phyloP scores from a whole-genome alignment of 2,797 vertebrate species.

The Huso huso region DNA sequence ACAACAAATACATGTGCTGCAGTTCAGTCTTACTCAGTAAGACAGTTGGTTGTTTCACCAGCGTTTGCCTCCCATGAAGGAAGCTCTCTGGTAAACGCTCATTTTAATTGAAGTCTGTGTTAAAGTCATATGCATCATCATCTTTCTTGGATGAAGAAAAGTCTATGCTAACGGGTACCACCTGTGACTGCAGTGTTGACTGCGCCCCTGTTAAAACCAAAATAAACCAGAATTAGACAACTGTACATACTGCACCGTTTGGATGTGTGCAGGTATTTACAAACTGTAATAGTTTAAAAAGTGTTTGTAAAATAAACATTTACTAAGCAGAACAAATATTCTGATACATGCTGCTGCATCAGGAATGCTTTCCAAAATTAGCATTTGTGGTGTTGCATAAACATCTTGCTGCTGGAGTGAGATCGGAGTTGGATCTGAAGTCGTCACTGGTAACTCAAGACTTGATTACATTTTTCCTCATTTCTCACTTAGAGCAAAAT shows the following conservation, averaged over 20 bases:
- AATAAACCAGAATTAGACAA: background rate
- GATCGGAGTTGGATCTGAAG: slow-evolving; percentile 71
- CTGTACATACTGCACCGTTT: too few species aligned
- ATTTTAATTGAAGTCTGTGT: slow-evolving; percentile 57
- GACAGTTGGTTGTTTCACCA: background rate
- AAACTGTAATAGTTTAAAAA: too few species aligned
- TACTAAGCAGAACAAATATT: too few species aligned
- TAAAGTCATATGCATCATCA: slow-evolving; percentile 80
- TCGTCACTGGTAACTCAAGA: slow-evolving; percentile 53
- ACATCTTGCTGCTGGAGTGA: slow-evolving; percentile 4
- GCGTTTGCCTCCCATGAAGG: background rate
- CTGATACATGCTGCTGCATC: too few species aligned
- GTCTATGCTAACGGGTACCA: slow-evolving; percentile 32
- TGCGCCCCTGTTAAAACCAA: slow-evolving; percentile 30
- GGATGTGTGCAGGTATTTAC: too few species aligned
- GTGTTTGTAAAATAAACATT: too few species aligned
- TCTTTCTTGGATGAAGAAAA: slow-evolving; percentile 33
- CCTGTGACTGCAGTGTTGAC: slow-evolving; percentile 30
- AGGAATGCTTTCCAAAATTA: too few species aligned
- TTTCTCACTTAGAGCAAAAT: slow-evolving; percentile 33
- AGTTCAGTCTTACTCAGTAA: too few species aligned
- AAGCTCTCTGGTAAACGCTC: background rate
- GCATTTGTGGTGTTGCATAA: too few species aligned
- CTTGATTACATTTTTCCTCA: slow-evolving; percentile 45
- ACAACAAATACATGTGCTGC: too few species aligned